Base-by-base conservation (phyloP, 2,797 vertebrate species). In the Erpetoichthys calabaricus region DNA sequence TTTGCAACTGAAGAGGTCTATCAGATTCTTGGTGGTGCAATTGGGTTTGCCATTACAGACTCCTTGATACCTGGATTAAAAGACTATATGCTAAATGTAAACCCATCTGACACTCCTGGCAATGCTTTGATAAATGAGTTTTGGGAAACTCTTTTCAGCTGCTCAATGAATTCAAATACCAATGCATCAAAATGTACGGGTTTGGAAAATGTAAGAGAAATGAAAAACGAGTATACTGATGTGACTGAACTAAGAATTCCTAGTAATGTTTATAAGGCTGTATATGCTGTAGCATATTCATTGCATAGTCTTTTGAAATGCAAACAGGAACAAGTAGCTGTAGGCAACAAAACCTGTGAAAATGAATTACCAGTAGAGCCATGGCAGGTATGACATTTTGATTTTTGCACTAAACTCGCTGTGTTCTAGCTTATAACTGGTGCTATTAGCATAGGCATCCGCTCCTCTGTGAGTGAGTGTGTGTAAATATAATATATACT, bases 331-430 rank as follows among this genome's bases (percentile, higher is more conserved):
- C 8, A 41, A 42, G 59, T 51, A 10, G 51, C 59, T 4, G 54
- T 47, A 5, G 7, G 9, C 41, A 47, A 44, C 44, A 55, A 51
- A 2, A 47, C 59, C 1, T 49, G 53, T 4, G 54, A 44, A 4
- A 4, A 49, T 5, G 2, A 54, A 45, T 56, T 43, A 10, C 9
- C 41, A 25, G 45, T 60, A 10, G 7, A 50, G 7, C 41, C 59
- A 5, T 60, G 59, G 59, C 59, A 60, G 59, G 59, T 60, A 45
- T 6, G 53, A 51, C 25, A 25, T 25, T 25, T 25, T 25, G 25
- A 25, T 25, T 25, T 25, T 25, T 25, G 25, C 25, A 25, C 25
- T 25, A 25, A 25, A 25, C 25, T 25, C 25, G 2, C 25, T 25
- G 25, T 25, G 25, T 25, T 25, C 25, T 1, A 25, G 25, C 25